Evolutionary conservation across 1,140 invertebrate genomes (phyloP), one percentile per base, ranked within the genome.

Genomic region (Aphelenchoides besseyi): DNA sequence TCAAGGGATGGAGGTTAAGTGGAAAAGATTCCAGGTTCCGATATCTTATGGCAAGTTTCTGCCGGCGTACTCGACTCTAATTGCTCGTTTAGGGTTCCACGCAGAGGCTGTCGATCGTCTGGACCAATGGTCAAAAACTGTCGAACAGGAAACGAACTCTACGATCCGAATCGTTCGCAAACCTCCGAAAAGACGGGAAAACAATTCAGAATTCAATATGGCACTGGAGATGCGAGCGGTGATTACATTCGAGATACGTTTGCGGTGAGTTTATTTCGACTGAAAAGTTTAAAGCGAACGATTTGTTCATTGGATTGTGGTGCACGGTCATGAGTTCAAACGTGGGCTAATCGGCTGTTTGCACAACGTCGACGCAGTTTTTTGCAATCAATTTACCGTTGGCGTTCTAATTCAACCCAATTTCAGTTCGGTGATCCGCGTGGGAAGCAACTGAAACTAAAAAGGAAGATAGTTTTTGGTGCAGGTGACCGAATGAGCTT

Each of bases 41-140:
- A 8, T 41, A 41, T 41, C 5, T n/a, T 8, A 41, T 41, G 5
- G n/a, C 37, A 5, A 41, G 5, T 41, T 41, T 41, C 12, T 12
- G 55, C 16, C 5, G 16, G 18, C 23, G 55, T n/a, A n/a, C n/a
- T n/a, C n/a, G n/a, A n/a, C n/a, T n/a, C n/a, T n/a, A n/a, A n/a
- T n/a, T n/a, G n/a, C n/a, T n/a, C n/a, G n/a, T 53, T 66, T 12
- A 33, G 63, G 63, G 48, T 66, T 0, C 63, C 63, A 33, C 16
- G 12, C 26, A 66, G 36, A 53, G 63, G 63, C 30, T 66, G 63
- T 18, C 18, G 5, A 33, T 32, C 26, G 16, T 37, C 30, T 2
- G 63, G 63, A 26, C 63, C 16, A 23, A 1, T 66, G 30, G 63
- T 66, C 1, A 66, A 66, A 33, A 37, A 66, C 36, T 66, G 63